Evolutionary conservation across 1,140 invertebrate genomes (phyloP).

Genomic region (Olivierus martensii): DNA sequence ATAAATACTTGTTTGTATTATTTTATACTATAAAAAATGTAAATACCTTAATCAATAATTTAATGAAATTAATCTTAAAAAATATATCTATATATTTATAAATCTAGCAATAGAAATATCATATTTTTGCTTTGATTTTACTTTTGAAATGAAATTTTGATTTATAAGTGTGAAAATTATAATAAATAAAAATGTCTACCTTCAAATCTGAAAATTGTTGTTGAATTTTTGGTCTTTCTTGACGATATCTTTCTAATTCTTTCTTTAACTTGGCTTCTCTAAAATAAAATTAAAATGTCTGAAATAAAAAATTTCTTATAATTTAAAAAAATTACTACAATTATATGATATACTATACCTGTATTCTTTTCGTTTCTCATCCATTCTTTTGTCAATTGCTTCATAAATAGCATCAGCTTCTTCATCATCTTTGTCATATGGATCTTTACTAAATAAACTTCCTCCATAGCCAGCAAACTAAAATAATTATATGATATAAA

Average conservation of each 20-base stretch:
- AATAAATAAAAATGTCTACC: slow-evolving; percentile 22
- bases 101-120: too few relatives aligned
- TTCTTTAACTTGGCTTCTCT: slow-evolving; percentile 38
- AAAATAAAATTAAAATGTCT: slow-evolving; percentile 6
- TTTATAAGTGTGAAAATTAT: not conserved
- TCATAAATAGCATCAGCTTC: slow-evolving; percentile 99
- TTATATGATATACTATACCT: too few relatives aligned
- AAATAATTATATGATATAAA: too few relatives aligned
- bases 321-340: too few relatives aligned
- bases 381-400: slow-evolving; percentile 96
- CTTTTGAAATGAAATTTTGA: not conserved
- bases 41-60: too few relatives aligned
- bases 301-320: too few relatives aligned
- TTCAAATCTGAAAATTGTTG: slow-evolving; percentile 99
- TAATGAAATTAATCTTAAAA: too few relatives aligned
- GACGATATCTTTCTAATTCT: slow-evolving; percentile 92
- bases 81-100: too few relatives aligned
- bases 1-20: too few relatives aligned
- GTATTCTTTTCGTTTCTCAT: slow-evolving; percentile 96
- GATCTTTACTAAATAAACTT: slow-evolving; percentile 96
- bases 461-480: slow-evolving; percentile 96
- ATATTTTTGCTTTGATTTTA: too few relatives aligned
- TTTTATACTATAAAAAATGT: too few relatives aligned
- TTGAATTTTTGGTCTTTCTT: slow-evolving; percentile 98
- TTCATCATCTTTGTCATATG: slow-evolving; percentile 99